Evolutionary conservation across 2,113 vertebrate species (phyloP), one percentile per base, ranked within the genome.

Genomic region (Saguinus imperator): DNA sequence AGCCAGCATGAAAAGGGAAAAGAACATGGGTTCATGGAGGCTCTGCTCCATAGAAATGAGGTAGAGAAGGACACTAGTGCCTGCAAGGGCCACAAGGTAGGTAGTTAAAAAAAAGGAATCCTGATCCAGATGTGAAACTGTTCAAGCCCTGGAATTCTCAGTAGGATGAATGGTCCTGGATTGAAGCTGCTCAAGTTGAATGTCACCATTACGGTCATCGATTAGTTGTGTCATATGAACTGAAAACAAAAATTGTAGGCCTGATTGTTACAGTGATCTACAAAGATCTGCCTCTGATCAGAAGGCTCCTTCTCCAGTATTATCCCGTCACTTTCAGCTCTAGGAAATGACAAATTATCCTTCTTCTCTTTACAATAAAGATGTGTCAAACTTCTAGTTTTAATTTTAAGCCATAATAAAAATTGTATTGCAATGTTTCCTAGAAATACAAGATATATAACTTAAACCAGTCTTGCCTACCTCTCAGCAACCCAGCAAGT

Each of bases 21-120:
- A 66, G 87, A 93, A 92, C 94, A 94, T 94, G 68, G 92, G 94
- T 3, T 96, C 80, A 2, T 86, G 96, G 27, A 97, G 91, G 10
- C 91, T 97, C 20, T 0, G 27, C n/a, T 97, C 94, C 11, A 4
- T 5, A 17, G 18, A 52, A n/a, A 97, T 79, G 5, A 97, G 50
- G 17, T 85, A 94, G 9, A 97, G 81, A 29, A 97, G 87, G 23
- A 72, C 16, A 3, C 61, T 25, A 21, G 97, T 97, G 48, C 91
- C 94, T 21, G 23, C 18, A 11, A 97, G 58, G 1, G 43, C 86
- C 12, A 80, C 50, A 16, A 86, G 11, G 37, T 94, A 97, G 14
- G 50, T 72, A 43, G 85, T 45, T 23, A 91, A 96, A 40, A 40
- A 76, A 98, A 90, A 18, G 89, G 94, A 48, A 97, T 16, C 2